Percentiles rank a stretch among this genome's conserved stretches.
phyloP scores from a whole-genome alignment of 2,888 invertebrate genomes.

The Ectropis crepuscularia region DNA sequence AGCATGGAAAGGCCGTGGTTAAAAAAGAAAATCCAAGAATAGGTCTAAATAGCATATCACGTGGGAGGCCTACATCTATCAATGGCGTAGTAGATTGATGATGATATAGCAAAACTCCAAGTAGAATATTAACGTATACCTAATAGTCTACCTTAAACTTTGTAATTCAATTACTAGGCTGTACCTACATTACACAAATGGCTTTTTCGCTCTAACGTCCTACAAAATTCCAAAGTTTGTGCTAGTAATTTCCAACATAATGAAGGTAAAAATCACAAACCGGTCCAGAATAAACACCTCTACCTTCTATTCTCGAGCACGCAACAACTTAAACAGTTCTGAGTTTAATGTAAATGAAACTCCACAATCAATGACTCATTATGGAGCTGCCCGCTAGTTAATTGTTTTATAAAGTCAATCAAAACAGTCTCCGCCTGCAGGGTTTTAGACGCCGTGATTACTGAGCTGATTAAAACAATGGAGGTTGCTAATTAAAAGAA shows the following conservation, averaged over 20 bases:
- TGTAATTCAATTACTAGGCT: not conserved
- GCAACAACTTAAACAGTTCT: slow-evolving; percentile 15
- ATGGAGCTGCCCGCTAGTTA: slow-evolving; percentile 45
- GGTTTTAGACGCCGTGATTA: slow-evolving; percentile 50
- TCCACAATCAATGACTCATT: slow-evolving; percentile 36
- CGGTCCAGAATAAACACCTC: slow-evolving; percentile 2
- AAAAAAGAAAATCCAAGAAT: no score
- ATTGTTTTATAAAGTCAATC: slow-evolving; percentile 59
- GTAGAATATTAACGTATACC: not conserved
- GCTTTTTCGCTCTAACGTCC: not conserved
- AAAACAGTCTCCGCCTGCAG: slow-evolving; percentile 49
- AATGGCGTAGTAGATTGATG: not conserved
- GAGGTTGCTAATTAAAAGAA: slow-evolving; percentile 42
- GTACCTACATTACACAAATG: not conserved
- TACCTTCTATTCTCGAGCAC: slow-evolving; percentile 2
- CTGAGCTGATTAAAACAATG: slow-evolving; percentile 44
- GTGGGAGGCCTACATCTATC: no score
- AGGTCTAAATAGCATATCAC: no score
- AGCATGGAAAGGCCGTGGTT: no score
- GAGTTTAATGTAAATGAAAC: slow-evolving; percentile 27
- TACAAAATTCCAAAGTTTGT: slow-evolving; percentile 1
- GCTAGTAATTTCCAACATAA: slow-evolving; percentile 2
- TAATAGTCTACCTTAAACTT: not conserved
- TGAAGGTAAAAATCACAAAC: slow-evolving; percentile 8
- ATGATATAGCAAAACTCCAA: not conserved